Evolutionary conservation across 2,888 invertebrate species (phyloP).

Genomic region (Punctoribates punctum): DNA sequence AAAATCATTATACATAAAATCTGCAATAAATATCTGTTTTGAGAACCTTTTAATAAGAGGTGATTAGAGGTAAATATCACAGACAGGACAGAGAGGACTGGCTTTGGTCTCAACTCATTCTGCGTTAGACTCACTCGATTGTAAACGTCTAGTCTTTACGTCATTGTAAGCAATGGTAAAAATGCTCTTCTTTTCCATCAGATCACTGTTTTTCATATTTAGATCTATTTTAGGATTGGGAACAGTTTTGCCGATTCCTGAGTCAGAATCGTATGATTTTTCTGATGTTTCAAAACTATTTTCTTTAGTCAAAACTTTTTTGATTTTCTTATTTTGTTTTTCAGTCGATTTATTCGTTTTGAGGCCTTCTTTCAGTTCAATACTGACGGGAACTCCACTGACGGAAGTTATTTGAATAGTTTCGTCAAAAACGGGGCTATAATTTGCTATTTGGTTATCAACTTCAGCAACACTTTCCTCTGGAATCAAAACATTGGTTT

Average conservation of each 20-base stretch:
- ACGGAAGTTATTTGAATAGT: slow-evolving; percentile 22
- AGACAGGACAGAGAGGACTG: slow-evolving; percentile 9
- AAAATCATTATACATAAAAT: too few species aligned
- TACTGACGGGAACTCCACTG: slow-evolving; percentile 25
- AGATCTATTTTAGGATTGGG: slow-evolving; percentile 34
- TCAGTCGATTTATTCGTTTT: background rate
- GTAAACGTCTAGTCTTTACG: slow-evolving; percentile 55
- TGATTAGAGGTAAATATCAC: slow-evolving; percentile 23
- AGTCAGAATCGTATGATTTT: slow-evolving; percentile 48
- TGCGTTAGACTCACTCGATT: slow-evolving; percentile 3
- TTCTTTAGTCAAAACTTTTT: slow-evolving; percentile 42
- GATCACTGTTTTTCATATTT: slow-evolving; percentile 46
- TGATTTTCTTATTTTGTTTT: background rate
- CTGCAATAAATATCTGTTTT: background rate
- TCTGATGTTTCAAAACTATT: slow-evolving; percentile 43
- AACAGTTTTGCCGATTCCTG: slow-evolving; percentile 47
- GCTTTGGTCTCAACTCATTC: background rate
- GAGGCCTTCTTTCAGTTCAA: background rate
- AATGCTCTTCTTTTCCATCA: slow-evolving; percentile 78
- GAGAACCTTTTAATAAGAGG: background rate
- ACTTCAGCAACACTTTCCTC: background rate
- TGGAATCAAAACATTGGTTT: background rate
- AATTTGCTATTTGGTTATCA: background rate
- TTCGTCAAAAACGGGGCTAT: slow-evolving; percentile 21
- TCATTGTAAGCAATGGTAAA: slow-evolving; percentile 90